Base-by-base conservation (phyloP, 2,888 invertebrate species). In the Ornithoptera priamus region DNA sequence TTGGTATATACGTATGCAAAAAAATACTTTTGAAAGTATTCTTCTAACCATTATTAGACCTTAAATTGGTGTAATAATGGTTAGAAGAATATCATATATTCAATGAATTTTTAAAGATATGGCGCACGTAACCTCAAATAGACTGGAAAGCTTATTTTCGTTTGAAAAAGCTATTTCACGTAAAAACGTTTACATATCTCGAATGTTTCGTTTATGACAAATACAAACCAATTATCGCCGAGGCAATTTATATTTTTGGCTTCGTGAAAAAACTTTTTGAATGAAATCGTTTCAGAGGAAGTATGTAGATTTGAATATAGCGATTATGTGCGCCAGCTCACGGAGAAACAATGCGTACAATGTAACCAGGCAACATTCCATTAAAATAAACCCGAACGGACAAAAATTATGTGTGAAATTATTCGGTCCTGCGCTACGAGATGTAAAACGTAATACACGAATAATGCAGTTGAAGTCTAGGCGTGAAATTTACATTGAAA, bases 221-320 rank as follows among this genome's bases (percentile, higher is more conserved):
- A 72, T 72, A 74, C 73, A 71, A 70, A 65, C 67, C 63, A 71
- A 61, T 71, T 73, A 69, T 65, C 63, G 68, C 70, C 63, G 67
- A 58, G 57, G 65, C 65, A 63, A 72, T 72, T 71, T 74, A 76
- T 76, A 78, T 77, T 78, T 78, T 77, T 76, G 76, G 73, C 76
- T 73, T 78, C 82, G 80, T 76, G 77, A 77, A 79, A 79, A 77
- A 77, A 20, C 6, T 56, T 79, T 81, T 79, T 80, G 76, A 81
- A 80, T 78, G 78, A 74, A 78, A 75, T 78, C 82, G 84, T 83
- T 81, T 79, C 77, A 76, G 77, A 75, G 80, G 84, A 80, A 82
- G 80, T 79, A 75, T 79, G 78, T 78, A 78, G 86, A 85, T 86
- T 81, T 81, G 82, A 85, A 81, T 79, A 80, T 78, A 70, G 73